phyloP scores from a whole-genome alignment of 1,140 invertebrate genomes.

The Macrobrachium nipponense region DNA sequence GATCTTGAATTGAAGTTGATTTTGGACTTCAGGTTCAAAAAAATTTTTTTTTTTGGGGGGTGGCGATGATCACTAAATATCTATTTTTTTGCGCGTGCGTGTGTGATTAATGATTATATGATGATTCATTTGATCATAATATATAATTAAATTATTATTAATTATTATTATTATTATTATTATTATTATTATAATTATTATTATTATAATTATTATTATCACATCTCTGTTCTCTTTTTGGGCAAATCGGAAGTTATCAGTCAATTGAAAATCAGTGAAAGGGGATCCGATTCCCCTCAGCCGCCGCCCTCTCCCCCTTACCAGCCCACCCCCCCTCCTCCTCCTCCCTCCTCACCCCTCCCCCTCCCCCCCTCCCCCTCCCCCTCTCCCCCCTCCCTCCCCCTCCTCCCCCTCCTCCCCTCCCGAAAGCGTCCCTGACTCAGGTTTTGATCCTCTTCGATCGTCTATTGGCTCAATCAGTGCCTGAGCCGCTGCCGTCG shows the following conservation, averaged over 20 bases:
- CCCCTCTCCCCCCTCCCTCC: too few species aligned
- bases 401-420: too few species aligned
- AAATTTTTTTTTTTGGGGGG: too few species aligned
- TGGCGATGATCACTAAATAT: too few species aligned
- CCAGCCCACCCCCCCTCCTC: too few species aligned
- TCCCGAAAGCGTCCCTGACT: conserved; percentile 46
- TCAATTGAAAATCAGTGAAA: conserved; percentile 56
- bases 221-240: neutral
- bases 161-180: neutral
- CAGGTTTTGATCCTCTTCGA: conserved; percentile 60
- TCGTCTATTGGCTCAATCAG: conserved; percentile 60
- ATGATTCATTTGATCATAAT: neutral
- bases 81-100: neutral
- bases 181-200: neutral
- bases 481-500: conserved; percentile 54
- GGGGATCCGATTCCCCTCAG: conserved; percentile 41
- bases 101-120: neutral
- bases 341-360: too few species aligned
- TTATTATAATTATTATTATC: neutral
- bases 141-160: neutral
- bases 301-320: too few species aligned
- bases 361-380: too few species aligned
- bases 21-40: too few species aligned
- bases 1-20: neutral
- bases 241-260: conserved; percentile 52